phyloP scores from a whole-genome alignment of 2,113 vertebrate genomes.

The Elephas maximus region DNA sequence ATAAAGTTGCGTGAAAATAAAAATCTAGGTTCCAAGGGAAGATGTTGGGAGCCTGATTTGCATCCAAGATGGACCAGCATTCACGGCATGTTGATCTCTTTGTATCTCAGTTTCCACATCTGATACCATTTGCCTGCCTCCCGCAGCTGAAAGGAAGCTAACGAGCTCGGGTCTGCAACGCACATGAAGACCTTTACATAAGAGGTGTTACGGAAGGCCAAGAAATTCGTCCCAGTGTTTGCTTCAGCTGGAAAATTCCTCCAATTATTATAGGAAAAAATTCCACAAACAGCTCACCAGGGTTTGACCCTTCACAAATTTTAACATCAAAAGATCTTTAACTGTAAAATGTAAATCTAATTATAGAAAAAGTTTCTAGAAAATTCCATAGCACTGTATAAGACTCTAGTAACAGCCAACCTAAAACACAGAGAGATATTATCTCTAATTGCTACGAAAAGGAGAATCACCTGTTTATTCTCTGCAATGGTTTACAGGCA shows the following conservation, averaged over 20 bases:
- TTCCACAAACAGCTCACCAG: constrained; percentile 27
- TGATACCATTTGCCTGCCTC: constrained; percentile 35
- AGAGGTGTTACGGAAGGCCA: background rate
- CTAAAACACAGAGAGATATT: background rate
- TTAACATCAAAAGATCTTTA: constrained; percentile 60
- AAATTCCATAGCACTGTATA: background rate
- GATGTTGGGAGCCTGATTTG: constrained; percentile 29
- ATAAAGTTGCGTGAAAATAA: constrained; percentile 70
- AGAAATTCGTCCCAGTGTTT: constrained; percentile 17
- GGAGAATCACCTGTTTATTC: background rate
- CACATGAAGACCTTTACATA: background rate
- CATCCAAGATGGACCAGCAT: background rate
- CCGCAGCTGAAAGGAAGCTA: background rate
- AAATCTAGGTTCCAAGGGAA: constrained; percentile 55
- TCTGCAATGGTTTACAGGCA: constrained; percentile 38
- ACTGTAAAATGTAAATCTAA: constrained; percentile 46
- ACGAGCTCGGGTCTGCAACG: background rate
- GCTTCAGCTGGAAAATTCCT: constrained; percentile 45
- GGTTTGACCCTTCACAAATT: constrained; percentile 18
- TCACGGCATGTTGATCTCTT: background rate
- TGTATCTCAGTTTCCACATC: constrained; percentile 47
- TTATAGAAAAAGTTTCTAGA: constrained; percentile 43
- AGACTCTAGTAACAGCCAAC: constrained; percentile 37
- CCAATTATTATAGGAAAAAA: background rate
- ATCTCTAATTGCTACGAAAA: background rate